phyloP scores from a whole-genome alignment of 2,113 vertebrate genomes.

The Corapipo altera region DNA sequence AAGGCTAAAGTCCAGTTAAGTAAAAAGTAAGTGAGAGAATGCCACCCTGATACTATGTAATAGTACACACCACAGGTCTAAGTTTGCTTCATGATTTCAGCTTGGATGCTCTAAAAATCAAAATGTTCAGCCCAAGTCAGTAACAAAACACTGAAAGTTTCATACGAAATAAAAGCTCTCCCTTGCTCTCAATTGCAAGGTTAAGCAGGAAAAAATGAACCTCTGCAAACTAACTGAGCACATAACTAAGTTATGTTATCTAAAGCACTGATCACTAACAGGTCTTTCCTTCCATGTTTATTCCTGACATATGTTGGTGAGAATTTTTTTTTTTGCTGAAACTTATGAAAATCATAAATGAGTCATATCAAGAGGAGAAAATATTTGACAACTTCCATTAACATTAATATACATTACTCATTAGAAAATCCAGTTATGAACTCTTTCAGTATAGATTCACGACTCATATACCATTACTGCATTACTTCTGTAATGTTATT shows the following conservation, averaged over 20 bases:
- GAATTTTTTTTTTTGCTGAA: neutral
- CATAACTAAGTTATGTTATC: neutral
- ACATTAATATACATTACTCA: neutral
- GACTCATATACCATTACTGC: neutral
- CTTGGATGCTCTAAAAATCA: neutral
- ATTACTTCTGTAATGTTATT: neutral
- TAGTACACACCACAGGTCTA: neutral
- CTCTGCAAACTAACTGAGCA: neutral
- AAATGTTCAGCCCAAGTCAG: neutral
- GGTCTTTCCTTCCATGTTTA: neutral
- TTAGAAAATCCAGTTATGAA: neutral
- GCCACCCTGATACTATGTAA: neutral
- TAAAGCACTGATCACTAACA: neutral
- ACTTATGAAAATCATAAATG: neutral
- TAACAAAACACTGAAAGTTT: neutral
- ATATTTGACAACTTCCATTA: neutral
- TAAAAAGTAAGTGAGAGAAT: neutral
- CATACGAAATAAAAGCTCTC: neutral
- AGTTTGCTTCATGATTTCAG: neutral
- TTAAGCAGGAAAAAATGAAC: neutral
- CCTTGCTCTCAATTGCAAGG: neutral
- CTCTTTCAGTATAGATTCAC: neutral
- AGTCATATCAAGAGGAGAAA: neutral
- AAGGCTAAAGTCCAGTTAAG: neutral
- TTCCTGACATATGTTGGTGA: neutral